phyloP scores from a whole-genome alignment of 2,888 invertebrate species.

The Metopia argyrocephala region DNA sequence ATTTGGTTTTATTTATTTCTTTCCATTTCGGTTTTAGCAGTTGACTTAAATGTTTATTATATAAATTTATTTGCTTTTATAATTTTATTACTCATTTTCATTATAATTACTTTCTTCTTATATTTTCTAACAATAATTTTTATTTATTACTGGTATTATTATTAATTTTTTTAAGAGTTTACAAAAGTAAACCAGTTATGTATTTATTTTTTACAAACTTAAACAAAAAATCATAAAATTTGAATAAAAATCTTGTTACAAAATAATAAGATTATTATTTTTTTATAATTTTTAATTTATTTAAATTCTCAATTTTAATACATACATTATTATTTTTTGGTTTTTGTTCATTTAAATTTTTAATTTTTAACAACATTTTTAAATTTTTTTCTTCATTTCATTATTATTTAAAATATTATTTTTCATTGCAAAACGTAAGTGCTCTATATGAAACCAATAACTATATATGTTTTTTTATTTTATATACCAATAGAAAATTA shows the following conservation, averaged over 20 bases:
- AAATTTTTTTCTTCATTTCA: constrained; percentile 54
- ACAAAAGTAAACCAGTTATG: constrained; percentile 46
- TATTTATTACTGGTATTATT: constrained; percentile 64
- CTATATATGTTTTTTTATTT: constrained; percentile 69
- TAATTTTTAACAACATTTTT: constrained; percentile 69
- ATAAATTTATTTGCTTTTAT: too few species aligned
- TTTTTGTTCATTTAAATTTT: constrained; percentile 67
- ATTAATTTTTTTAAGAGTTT: constrained; percentile 48
- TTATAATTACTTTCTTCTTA: constrained; percentile 17
- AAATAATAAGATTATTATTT: constrained; percentile 12
- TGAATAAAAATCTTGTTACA: constrained; percentile 28
- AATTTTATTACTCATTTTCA: constrained; percentile 69
- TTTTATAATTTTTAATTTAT: constrained; percentile 18
- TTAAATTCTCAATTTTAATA: constrained; percentile 27
- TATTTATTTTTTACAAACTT: constrained; percentile 30
- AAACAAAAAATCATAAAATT: constrained; percentile 35
- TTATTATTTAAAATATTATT: constrained; percentile 42
- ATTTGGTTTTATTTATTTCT: constrained; percentile 9
- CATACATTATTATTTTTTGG: constrained; percentile 42
- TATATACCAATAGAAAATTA: constrained; percentile 42
- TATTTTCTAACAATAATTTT: constrained; percentile 48
- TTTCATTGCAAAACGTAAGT: constrained; percentile 77
- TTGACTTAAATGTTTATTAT: constrained; percentile 25
- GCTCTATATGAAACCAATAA: constrained; percentile 79
- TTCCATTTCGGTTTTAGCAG: constrained; percentile 59